These are phyloP conservation scores for Moxostoma hubbsi DNA, from an alignment of 2,797 vertebrate genomes.

Conservation along the genomic window DNA sequence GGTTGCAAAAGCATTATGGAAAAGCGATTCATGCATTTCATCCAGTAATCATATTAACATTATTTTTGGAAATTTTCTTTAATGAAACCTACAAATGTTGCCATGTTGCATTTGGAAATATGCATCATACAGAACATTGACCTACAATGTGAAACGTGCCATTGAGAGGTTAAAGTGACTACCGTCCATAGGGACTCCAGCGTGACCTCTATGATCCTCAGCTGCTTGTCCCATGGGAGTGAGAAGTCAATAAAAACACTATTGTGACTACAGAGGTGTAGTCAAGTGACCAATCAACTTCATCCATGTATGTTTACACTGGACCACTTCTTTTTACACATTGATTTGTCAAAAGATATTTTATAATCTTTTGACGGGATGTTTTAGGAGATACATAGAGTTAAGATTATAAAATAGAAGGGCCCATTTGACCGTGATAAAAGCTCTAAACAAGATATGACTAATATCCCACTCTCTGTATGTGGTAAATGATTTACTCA, in stretches of 20 bases:
- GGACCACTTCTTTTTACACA: neutral
- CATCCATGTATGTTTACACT: slow-evolving; percentile 47
- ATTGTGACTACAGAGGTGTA: slow-evolving; percentile 16
- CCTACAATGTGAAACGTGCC: slow-evolving; percentile 48
- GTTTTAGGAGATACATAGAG: no score
- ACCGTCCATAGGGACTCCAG: slow-evolving; percentile 47
- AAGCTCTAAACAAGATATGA: no score
- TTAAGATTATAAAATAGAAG: no score
- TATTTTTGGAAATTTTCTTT: no score
- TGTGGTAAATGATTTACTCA: no score
- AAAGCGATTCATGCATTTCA: no score
- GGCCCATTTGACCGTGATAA: no score
- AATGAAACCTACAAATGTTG: no score
- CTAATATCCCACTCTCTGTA: no score
- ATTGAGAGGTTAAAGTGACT: slow-evolving; percentile 60
- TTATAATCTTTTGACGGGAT: neutral
- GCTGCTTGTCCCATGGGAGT: slow-evolving; percentile 49
- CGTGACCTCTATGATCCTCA: slow-evolving; percentile 50
- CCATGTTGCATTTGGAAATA: neutral
- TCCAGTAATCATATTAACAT: no score
- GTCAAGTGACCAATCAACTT: slow-evolving; percentile 49
- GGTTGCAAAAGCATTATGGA: no score
- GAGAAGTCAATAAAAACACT: slow-evolving; percentile 54
- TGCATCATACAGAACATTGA: neutral
- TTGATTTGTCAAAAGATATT: slow-evolving; percentile 28